These are phyloP conservation scores for Typhlomys cinereus DNA, from an alignment of 2,113 vertebrate species.

Conservation along the genomic window DNA sequence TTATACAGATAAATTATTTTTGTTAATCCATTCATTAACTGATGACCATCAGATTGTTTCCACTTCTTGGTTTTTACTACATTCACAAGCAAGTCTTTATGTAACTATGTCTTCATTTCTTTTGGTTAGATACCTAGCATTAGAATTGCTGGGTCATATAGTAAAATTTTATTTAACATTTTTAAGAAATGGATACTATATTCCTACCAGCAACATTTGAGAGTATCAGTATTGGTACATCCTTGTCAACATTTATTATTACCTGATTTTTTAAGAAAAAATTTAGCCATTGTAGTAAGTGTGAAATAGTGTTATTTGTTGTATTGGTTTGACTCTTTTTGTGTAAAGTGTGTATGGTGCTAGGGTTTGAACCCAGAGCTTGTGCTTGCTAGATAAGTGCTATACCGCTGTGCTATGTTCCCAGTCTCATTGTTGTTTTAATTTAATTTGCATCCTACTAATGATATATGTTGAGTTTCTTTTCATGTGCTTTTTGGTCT, in stretches of 20 bases:
- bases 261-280: neutral
- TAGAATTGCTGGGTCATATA: neutral
- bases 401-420: too few relatives aligned
- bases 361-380: too few relatives aligned
- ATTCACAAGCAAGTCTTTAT: neutral
- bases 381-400: too few relatives aligned
- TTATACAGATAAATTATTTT: neutral
- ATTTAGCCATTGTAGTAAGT: too few relatives aligned
- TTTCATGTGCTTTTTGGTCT: neutral
- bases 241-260: neutral
- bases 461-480: neutral
- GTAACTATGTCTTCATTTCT: neutral
- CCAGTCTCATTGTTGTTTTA: neutral
- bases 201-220: neutral
- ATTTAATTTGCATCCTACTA: constrained; percentile 31
- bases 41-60: neutral
- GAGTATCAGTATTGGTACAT: too few relatives aligned
- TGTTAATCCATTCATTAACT: neutral
- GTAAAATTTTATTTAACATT: constrained; percentile 38
- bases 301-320: too few relatives aligned
- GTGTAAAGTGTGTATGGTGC: too few relatives aligned
- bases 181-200: neutral
- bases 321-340: too few relatives aligned
- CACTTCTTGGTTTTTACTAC: neutral
- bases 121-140: neutral